Base-by-base conservation (phyloP, 2,888 invertebrate species). In the Macrosiphum euphorbiae region DNA sequence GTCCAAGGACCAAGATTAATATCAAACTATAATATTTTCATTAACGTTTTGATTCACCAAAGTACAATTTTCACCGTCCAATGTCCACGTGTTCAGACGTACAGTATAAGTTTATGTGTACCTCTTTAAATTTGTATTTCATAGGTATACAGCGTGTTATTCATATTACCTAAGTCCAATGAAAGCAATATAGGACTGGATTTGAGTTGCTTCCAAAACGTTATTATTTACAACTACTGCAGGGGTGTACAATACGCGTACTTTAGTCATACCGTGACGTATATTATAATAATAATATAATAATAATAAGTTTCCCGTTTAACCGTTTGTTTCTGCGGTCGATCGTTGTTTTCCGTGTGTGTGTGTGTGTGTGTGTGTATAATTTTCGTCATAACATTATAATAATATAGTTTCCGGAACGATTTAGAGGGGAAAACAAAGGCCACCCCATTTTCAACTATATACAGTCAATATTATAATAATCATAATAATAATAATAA, bases 381-480 rank as follows among this genome's bases (percentile, higher is more conserved):
- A 89, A 44, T 89, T 89, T 88, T 88, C 88, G 16, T 88, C 58
- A 58, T n/a, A 41, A 84, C 20, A 26, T 35, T 44, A 13, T 35
- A n/a, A 28, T 50, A 28, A 52, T 87, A 58, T 58, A 28, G 67
- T 67, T 67, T 90, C 90, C 90, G 90, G 67, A n/a, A 90, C 90
- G 90, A 47, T 90, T 90, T 47, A 67, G 20, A 78, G 47, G 90
- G 90, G 67, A 47, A 78, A 50, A 90, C 35, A 67, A 89, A 88
- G 28, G 28, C 58, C 44, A 89, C 89, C 89, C 89, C 44, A 35
- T 86, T 89, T 89, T 89, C 44, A 3, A 41, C 89, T 58, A 58
- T 58, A 3, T 28, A 16, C 11, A 50, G 16, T 50, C 13, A 0
- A 0, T 16, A 52, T 52, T 16, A 55, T 55, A 55, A 55, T 55